phyloP scores from a whole-genome alignment of 2,888 invertebrate species.

The Alcis repandata region DNA sequence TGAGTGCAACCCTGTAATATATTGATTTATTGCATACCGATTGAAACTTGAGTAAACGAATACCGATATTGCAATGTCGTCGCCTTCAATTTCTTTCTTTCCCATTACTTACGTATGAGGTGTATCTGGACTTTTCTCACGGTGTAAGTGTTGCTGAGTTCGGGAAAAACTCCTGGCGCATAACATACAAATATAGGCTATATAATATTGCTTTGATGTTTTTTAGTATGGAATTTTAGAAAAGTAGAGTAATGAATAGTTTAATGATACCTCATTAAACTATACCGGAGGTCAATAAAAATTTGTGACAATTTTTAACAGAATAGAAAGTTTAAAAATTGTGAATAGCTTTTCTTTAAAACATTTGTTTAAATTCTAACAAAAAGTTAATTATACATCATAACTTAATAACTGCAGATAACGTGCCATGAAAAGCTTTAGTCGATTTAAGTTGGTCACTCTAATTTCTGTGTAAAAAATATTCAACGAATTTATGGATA shows the following conservation, averaged over 20 bases:
- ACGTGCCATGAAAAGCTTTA: too few species aligned
- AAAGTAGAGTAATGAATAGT: too few species aligned
- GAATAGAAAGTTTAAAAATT: too few species aligned
- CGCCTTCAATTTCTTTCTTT: conserved; percentile 58
- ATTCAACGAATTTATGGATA: too few species aligned
- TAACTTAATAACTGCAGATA: too few species aligned
- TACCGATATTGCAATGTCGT: conserved; percentile 54
- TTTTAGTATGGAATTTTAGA: neutral
- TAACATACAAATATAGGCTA: conserved; percentile 32
- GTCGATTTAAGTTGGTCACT: too few species aligned
- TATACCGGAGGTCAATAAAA: too few species aligned
- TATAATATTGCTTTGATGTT: neutral
- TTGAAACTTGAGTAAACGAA: conserved; percentile 54
- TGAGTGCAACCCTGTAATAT: conserved; percentile 54
- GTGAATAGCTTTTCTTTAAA: too few species aligned
- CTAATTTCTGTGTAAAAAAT: too few species aligned
- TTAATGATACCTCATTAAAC: too few species aligned
- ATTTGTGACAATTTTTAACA: neutral
- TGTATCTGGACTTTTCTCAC: conserved; percentile 57
- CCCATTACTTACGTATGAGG: conserved; percentile 40
- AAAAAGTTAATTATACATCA: too few species aligned
- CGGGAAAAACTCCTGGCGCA: conserved; percentile 39
- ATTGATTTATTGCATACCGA: conserved; percentile 58
- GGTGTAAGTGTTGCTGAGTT: conserved; percentile 40
- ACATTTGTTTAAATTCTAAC: too few species aligned